A percentile compares a stretch with the other conserved stretches of the same genome.
Conservation (phyloP, 2,888 invertebrate genomes). For the Cancer borealis region DNA sequence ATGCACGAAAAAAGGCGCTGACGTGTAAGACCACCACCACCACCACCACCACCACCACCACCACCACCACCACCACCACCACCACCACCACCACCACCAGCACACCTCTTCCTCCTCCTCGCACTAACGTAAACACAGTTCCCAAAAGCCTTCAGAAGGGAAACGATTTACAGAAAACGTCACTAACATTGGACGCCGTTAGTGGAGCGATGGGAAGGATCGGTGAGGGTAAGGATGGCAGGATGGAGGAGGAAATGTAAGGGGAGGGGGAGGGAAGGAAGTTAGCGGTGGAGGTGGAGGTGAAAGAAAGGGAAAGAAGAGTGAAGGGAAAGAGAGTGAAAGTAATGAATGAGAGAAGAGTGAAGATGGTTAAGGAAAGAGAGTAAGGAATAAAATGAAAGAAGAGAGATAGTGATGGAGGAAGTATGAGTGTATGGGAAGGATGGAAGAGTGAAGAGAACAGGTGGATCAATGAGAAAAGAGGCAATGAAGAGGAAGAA, state of each 20-base stretch:
- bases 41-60: slow-evolving; percentile 15
- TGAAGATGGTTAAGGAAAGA: not conserved
- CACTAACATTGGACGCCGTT: not conserved
- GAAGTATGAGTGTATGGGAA: not conserved
- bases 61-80: not conserved
- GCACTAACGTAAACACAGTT: not conserved
- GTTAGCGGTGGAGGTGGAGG: not conserved
- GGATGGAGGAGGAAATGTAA: not conserved
- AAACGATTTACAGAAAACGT: slow-evolving; percentile 17
- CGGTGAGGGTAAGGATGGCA: not conserved
- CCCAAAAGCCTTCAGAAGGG: not conserved
- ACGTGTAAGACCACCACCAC: not conserved
- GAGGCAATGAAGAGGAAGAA: not conserved
- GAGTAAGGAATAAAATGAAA: not conserved
- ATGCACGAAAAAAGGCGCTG: too few species aligned
- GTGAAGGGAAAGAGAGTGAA: not conserved
- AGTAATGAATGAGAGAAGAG: not conserved
- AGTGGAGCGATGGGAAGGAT: not conserved
- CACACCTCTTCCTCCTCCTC: not conserved
- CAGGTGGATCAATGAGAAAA: not conserved
- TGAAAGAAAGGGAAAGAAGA: not conserved
- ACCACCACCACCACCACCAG: slow-evolving; percentile 13
- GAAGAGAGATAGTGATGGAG: not conserved
- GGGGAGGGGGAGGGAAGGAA: not conserved
- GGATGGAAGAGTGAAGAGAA: not conserved